Evolutionary conservation across 1,140 invertebrate species (phyloP).

Genomic region (Polypedilum vanderplanki): DNA sequence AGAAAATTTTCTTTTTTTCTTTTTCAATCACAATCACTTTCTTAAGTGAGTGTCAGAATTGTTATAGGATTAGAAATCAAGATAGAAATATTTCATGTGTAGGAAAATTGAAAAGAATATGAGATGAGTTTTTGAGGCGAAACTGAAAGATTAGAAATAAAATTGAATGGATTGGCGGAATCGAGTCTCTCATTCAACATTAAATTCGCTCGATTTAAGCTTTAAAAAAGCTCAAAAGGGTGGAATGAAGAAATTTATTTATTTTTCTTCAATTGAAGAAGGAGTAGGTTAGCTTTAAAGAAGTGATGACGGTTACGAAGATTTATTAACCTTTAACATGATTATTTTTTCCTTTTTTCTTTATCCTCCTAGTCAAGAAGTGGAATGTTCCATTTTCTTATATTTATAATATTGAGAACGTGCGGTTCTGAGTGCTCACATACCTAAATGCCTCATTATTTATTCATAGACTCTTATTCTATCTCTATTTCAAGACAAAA

Average conservation of each 20-base stretch:
- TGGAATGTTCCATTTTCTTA: not conserved
- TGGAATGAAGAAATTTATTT: not conserved
- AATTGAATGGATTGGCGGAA: not conserved
- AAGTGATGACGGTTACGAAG: not conserved
- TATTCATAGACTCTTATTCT: not conserved
- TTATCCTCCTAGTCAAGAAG: not conserved
- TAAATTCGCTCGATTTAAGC: not conserved
- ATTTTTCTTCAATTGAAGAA: not conserved
- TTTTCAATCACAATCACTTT: not conserved
- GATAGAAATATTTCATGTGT: not conserved
- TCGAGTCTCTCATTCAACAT: not conserved
- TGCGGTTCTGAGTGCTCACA: not conserved
- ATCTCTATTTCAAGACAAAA: not conserved
- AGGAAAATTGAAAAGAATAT: not conserved
- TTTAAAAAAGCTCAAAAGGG: not conserved
- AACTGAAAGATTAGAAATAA: not conserved
- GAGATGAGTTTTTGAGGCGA: not conserved
- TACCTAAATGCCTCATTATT: not conserved
- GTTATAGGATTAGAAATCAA: not conserved
- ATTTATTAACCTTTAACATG: conserved; percentile 7
- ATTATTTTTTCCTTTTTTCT: not conserved
- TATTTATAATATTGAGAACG: not conserved
- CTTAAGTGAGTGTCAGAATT: not conserved
- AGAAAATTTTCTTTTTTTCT: not conserved
- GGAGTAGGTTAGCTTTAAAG: not conserved